These are phyloP conservation scores for Gracilinanus agilis DNA, from an alignment of 2,113 vertebrate species.

Conservation along the genomic window DNA sequence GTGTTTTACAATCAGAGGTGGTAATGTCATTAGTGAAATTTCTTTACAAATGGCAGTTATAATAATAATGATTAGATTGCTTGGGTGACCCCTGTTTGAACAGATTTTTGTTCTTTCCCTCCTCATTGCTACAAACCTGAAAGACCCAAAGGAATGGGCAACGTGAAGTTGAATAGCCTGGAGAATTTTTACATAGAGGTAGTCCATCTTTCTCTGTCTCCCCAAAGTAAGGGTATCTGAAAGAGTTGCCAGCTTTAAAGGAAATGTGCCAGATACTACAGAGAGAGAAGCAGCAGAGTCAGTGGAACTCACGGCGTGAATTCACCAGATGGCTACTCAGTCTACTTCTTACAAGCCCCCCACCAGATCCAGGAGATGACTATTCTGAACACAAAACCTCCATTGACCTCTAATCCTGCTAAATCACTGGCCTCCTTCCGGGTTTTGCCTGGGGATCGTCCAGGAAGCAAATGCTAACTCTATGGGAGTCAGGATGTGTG, in stretches of 20 bases:
- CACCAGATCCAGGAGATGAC: background rate
- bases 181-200: background rate
- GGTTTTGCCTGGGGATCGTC: background rate
- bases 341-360: background rate
- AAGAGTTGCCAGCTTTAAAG: background rate
- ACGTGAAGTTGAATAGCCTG: background rate
- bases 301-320: background rate
- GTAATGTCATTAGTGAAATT: background rate
- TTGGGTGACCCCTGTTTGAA: background rate
- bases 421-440: background rate
- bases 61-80: background rate
- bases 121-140: background rate
- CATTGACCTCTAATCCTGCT: background rate
- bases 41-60: background rate
- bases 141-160: background rate
- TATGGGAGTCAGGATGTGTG: background rate
- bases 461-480: background rate
- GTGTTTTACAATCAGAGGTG: background rate
- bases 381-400: background rate
- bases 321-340: background rate
- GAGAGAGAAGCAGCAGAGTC: background rate
- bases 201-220: background rate
- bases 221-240: background rate
- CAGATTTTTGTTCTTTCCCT: background rate
- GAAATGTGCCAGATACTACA: background rate